Evolutionary conservation across 2,113 vertebrate species (phyloP), one percentile per base, ranked within the genome.

Genomic region (Ibidorhyncha struthersii): DNA sequence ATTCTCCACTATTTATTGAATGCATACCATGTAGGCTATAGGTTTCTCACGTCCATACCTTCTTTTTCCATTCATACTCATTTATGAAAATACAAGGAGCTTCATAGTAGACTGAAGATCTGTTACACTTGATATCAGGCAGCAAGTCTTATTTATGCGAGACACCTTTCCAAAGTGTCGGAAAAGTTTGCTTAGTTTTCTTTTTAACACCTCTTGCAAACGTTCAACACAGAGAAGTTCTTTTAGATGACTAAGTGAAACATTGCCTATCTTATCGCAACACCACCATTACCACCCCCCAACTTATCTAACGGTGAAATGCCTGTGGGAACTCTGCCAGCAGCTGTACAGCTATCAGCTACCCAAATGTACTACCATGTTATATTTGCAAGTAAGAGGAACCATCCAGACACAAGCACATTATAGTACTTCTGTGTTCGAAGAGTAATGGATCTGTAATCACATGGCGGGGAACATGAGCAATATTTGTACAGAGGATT

Each of bases 281-380:
- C 58, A 73, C 0, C 0, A 70, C 93, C 96, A 82, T 22, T 36
- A 80, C 66, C 66, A 87, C 19, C 22, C 61, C 79, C 45, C 21
- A 26, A 15, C 91, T 96, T 97, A 96, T 97, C 97, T 91, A 58
- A 65, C 1, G 4, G 83, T 36, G 89, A 96, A 96, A 94, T 1
- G 0, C 2, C 1, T 13, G 62, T 58, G 70, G 94, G 91, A 93
- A 82, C 56, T 53, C 50, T 66, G 93, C 95, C 96, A 96, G 73
- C 34, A 86, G 63, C 55, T 84, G 34, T 22, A 47, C 45, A 85
- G 66, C 58, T 73, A 34, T 29, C 74, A 58, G 45, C 15, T 49
- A 69, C 59, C 19, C 73, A 61, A 84, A 36, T 1, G 2, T 4
- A 30, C 19, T 9, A 41, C 29, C 50, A 63, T 30, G 9, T 22